A percentile compares a stretch with the other conserved stretches of the same genome.
Conservation (phyloP, 1,140 invertebrate genomes). For the Homarus americanus region DNA sequence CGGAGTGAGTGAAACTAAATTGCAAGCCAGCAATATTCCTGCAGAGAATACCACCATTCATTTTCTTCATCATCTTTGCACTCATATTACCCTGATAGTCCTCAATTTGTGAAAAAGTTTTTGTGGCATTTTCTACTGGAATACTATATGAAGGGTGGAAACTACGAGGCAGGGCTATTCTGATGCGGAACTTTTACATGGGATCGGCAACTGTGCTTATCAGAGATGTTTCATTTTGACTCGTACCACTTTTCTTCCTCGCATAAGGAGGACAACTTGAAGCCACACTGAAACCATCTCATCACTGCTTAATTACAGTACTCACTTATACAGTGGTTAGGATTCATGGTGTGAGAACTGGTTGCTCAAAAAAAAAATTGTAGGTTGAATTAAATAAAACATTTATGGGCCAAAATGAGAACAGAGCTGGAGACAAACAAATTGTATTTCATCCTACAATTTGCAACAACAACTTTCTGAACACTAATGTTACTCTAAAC, state of each 20-base stretch:
- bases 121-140: conserved; percentile 33
- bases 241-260: not conserved
- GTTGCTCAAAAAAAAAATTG: conserved; percentile 3
- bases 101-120: not conserved
- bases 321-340: conserved; percentile 27
- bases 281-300: conserved; percentile 24
- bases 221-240: not conserved
- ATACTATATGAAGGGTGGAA: conserved; percentile 6
- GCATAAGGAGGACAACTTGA: not conserved
- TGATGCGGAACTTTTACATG: conserved; percentile 13
- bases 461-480: conserved; percentile 29
- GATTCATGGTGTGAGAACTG: conserved; percentile 18
- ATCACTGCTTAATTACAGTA: conserved; percentile 20
- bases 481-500: conserved; percentile 36
- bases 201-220: conserved; percentile 10
- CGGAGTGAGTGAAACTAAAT: conserved; percentile 26
- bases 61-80: conserved; percentile 1
- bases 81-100: conserved; percentile 12
- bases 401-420: conserved; percentile 5
- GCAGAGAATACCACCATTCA: conserved; percentile 15
- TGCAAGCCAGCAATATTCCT: conserved; percentile 17
- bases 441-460: conserved; percentile 21
- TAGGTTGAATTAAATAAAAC: not conserved
- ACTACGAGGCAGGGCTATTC: conserved; percentile 36
- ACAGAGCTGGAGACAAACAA: not conserved